Evolutionary conservation across 2,797 vertebrate species (phyloP).

Genomic region (Falco rusticolus): DNA sequence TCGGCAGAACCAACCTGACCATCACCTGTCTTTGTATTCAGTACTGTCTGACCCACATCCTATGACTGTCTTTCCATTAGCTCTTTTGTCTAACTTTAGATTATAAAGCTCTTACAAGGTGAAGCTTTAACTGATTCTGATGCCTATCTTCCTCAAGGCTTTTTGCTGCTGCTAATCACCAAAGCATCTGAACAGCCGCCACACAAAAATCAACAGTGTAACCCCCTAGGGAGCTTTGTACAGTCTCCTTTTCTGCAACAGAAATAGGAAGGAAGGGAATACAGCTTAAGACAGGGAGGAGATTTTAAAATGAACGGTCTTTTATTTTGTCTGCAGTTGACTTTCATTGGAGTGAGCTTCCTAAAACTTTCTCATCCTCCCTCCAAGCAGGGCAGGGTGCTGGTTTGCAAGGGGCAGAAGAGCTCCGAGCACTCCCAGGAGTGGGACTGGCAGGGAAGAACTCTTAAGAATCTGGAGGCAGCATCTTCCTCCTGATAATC

Average conservation of each 20-base stretch:
- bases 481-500: not conserved
- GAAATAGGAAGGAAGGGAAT: not conserved
- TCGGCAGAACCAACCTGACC: not conserved
- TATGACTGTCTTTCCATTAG: not conserved
- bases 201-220: not conserved
- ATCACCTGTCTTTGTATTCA: not conserved
- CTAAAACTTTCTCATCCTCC: not conserved
- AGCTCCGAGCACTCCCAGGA: not conserved
- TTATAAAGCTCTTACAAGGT: conserved; percentile 7
- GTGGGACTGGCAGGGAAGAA: not conserved
- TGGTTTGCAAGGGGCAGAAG: not conserved
- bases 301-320: not conserved
- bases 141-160: not conserved
- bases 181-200: not conserved
- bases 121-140: conserved; percentile 14
- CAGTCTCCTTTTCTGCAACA: not conserved
- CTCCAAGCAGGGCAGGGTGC: not conserved
- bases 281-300: not conserved
- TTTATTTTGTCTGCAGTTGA: not conserved
- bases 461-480: not conserved
- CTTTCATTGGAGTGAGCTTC: not conserved
- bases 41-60: not conserved
- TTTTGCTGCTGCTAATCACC: conserved; percentile 20
- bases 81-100: conserved; percentile 28
- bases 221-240: not conserved